Percentiles rank a stretch among this genome's conserved stretches.
Evolutionary conservation across 2,888 invertebrate genomes (phyloP).

Genomic region (Dryobota labecula): DNA sequence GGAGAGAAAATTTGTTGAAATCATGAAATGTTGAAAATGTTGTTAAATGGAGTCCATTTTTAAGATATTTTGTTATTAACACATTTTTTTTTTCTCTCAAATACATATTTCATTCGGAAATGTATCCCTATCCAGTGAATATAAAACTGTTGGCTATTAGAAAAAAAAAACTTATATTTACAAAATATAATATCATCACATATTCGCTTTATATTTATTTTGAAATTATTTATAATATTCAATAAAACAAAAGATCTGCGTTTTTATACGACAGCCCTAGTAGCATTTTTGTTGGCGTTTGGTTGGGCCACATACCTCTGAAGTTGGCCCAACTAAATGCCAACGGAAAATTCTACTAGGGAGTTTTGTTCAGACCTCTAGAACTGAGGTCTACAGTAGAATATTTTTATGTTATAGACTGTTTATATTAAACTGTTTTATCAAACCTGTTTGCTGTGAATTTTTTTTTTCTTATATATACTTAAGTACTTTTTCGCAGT

Average conservation of each 20-base stretch:
- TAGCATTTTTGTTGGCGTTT: too few relatives aligned
- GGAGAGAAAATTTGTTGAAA: not conserved
- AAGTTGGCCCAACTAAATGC: too few relatives aligned
- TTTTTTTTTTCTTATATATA: not conserved
- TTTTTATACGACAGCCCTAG: conserved; percentile 23
- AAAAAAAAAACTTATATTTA: not conserved
- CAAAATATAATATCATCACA: conserved; percentile 39
- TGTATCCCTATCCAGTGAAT: not conserved
- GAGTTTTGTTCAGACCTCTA: conserved; percentile 16
- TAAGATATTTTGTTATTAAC: not conserved
- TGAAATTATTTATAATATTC: conserved; percentile 18
- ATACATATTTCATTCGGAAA: not conserved
- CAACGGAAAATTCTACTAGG: too few relatives aligned
- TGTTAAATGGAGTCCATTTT: not conserved
- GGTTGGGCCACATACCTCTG: too few relatives aligned
- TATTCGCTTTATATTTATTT: conserved; percentile 35
- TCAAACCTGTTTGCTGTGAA: conserved; percentile 1
- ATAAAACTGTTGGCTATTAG: not conserved
- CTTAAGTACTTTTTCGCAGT: conserved; percentile 6
- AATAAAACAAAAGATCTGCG: conserved; percentile 10
- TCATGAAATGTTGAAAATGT: not conserved
- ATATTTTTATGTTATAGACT: conserved; percentile 12
- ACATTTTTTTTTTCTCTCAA: not conserved
- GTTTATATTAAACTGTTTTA: not conserved
- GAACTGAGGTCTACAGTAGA: conserved; percentile 3